Conservation (phyloP, 2,113 vertebrate species). For the Ailurus styani region DNA sequence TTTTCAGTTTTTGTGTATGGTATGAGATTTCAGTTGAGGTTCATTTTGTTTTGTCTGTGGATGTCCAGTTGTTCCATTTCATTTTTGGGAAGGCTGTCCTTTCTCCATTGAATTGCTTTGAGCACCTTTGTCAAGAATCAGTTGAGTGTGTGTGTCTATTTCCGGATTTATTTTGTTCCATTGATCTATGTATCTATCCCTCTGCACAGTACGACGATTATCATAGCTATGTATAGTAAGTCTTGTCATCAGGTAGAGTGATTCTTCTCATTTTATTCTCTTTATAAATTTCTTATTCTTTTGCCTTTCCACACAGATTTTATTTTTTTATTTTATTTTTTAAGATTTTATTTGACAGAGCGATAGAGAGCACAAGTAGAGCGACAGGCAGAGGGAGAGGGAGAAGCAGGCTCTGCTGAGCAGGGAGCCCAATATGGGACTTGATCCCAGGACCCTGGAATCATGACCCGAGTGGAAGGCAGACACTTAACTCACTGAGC, state of each 20-base stretch:
- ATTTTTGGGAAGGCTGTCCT: background rate
- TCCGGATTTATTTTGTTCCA: background rate
- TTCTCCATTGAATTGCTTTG: background rate
- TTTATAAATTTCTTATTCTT: slow-evolving; percentile 1
- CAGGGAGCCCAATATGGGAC: no score
- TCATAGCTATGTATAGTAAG: background rate
- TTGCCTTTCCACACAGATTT: background rate
- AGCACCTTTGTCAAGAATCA: background rate
- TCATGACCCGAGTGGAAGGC: no score
- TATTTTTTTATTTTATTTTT: background rate
- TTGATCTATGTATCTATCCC: background rate
- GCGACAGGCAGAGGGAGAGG: no score
- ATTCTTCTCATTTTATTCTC: background rate
- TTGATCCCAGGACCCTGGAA: no score
- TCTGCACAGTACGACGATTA: background rate
- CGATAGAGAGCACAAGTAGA: no score
- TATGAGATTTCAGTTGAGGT: background rate
- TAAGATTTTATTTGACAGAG: no score
- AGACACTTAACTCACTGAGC: no score
- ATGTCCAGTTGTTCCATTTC: background rate
- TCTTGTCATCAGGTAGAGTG: background rate
- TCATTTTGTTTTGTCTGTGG: background rate
- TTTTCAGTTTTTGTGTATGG: background rate
- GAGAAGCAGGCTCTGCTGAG: no score
- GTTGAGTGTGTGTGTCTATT: background rate